These are phyloP conservation scores for Perithous albicinctus DNA, from an alignment of 2,888 invertebrate species.

Conservation along the genomic window DNA sequence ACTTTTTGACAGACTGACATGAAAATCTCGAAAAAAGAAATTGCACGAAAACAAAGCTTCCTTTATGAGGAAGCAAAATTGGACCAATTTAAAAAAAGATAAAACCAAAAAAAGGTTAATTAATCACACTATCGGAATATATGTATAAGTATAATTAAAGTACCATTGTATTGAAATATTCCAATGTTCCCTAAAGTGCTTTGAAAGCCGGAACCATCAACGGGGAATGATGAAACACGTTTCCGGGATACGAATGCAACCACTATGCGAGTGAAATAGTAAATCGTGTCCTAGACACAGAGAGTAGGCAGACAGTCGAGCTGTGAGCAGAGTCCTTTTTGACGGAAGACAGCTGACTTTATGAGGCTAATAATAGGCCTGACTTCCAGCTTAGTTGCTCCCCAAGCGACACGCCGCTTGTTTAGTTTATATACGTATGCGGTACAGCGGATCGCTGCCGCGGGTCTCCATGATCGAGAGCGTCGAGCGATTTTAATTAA, in stretches of 20 bases:
- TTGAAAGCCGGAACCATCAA: constrained; percentile 11
- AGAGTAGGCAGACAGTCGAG: constrained; percentile 42
- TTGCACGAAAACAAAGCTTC: too few relatives aligned
- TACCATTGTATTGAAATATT: too few relatives aligned
- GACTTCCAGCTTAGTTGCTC: constrained; percentile 60
- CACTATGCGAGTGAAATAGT: constrained; percentile 32
- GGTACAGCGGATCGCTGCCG: neutral
- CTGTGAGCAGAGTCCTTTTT: constrained; percentile 57
- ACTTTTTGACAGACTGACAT: too few relatives aligned
- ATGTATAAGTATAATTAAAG: too few relatives aligned
- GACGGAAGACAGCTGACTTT: constrained; percentile 67
- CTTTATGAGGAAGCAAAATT: too few relatives aligned
- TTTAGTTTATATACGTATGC: constrained; percentile 3
- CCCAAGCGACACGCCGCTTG: constrained; percentile 36
- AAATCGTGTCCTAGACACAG: constrained; percentile 30
- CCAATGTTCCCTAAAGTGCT: too few relatives aligned
- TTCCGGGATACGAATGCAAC: constrained; percentile 5
- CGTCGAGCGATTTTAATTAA: constrained; percentile 59
- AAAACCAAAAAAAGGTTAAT: too few relatives aligned
- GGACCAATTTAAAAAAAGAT: too few relatives aligned
- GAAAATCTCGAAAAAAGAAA: too few relatives aligned
- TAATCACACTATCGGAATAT: too few relatives aligned
- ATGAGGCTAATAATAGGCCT: constrained; percentile 66
- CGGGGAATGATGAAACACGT: neutral
- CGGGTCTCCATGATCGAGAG: constrained; percentile 41